These are phyloP conservation scores for Drosophila nigricruria DNA, from an alignment of 2,888 invertebrate genomes.

Conservation along the genomic window DNA sequence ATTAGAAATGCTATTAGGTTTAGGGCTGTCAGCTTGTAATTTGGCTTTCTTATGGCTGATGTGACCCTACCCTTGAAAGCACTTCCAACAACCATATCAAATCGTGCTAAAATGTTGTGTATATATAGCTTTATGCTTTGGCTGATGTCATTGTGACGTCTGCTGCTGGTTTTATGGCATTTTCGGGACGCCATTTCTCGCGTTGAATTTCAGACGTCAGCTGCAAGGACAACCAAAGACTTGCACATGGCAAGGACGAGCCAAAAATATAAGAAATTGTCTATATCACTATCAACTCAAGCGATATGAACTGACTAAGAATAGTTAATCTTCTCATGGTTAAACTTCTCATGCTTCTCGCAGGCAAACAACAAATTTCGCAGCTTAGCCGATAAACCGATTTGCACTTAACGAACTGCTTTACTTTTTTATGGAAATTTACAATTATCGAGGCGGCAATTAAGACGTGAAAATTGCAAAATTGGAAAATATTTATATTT, in stretches of 20 bases:
- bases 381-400: conserved; percentile 33
- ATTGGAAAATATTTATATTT: conserved; percentile 2
- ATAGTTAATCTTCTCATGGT: conserved; percentile 4
- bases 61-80: conserved; percentile 12
- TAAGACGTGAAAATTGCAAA: conserved; percentile 21
- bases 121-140: conserved; percentile 6
- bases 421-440: conserved; percentile 20
- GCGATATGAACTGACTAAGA: conserved; percentile 3
- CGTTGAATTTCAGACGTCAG: conserved; percentile 29
- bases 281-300: background rate
- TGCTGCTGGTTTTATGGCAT: conserved; percentile 55
- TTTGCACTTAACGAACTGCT: conserved; percentile 44
- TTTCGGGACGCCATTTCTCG: conserved; percentile 47
- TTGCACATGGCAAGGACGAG: conserved; percentile 20
- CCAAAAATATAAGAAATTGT: background rate
- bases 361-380: conserved; percentile 42
- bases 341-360: conserved; percentile 15
- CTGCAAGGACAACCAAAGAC: conserved; percentile 39
- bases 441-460: conserved; percentile 43
- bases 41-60: conserved; percentile 24
- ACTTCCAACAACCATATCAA: conserved; percentile 19
- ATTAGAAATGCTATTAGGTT: conserved; percentile 24
- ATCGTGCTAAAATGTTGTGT: conserved; percentile 54
- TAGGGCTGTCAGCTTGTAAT: conserved; percentile 25
- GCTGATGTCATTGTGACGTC: conserved; percentile 64